phyloP scores from a whole-genome alignment of 2,113 vertebrate genomes.

The Apistogramma diplotaenia region DNA sequence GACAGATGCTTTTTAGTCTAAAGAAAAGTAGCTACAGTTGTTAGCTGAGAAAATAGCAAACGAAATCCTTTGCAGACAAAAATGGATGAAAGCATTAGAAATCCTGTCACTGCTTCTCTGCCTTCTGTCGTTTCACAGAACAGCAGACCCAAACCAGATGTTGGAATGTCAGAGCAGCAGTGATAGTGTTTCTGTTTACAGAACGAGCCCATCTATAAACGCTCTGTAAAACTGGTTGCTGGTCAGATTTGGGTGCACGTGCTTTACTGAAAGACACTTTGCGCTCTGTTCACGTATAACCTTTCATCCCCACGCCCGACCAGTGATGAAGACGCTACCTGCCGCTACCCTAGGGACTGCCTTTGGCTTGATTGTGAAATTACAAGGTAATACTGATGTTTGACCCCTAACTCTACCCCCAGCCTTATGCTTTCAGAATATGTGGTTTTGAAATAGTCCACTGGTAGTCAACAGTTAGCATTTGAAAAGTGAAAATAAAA shows the following conservation, averaged over 20 bases:
- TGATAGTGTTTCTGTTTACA: not conserved
- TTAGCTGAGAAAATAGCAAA: not conserved
- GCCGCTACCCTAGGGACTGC: not conserved
- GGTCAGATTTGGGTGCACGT: not conserved
- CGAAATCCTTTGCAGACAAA: not conserved
- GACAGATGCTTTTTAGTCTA: not conserved
- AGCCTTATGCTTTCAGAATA: not conserved
- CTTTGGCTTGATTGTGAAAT: not conserved
- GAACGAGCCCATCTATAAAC: not conserved
- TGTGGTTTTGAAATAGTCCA: not conserved
- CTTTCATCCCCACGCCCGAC: not conserved
- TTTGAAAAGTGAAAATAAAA: too few relatives aligned
- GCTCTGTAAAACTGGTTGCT: not conserved
- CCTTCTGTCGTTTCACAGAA: not conserved
- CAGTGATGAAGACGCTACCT: not conserved
- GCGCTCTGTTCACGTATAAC: not conserved
- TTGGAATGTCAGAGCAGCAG: not conserved
- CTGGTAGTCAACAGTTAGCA: too few relatives aligned
- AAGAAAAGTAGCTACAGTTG: not conserved
- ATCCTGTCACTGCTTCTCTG: not conserved
- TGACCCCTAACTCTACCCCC: not conserved
- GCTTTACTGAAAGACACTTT: not conserved
- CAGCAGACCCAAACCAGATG: slow-evolving; percentile 31
- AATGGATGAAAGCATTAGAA: not conserved
- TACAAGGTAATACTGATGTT: not conserved